These are phyloP conservation scores for Adrianichthys oophorus DNA, from an alignment of 2,797 vertebrate species.

Conservation along the genomic window DNA sequence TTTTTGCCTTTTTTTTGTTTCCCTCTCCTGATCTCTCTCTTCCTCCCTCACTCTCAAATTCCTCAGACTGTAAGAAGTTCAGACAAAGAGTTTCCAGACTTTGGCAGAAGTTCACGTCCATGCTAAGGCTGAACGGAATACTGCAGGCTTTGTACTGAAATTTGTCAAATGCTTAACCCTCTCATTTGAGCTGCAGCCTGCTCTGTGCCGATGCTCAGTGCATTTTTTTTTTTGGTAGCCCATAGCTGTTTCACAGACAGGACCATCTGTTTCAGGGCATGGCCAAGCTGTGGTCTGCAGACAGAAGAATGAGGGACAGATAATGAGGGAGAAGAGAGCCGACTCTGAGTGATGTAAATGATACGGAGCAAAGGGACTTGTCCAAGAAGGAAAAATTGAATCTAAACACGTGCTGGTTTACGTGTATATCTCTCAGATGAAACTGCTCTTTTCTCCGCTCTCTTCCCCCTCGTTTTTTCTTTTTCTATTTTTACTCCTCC, in stretches of 20 bases:
- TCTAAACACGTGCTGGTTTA: conserved; percentile 43
- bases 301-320: conserved; percentile 56
- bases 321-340: conserved; percentile 52
- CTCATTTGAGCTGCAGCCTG: conserved; percentile 64
- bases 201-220: conserved; percentile 55
- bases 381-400: conserved; percentile 24
- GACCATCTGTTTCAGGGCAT: conserved; percentile 67
- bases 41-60: conserved; percentile 61
- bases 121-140: conserved; percentile 71
- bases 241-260: conserved; percentile 53
- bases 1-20: conserved; percentile 14
- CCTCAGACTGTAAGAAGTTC: conserved; percentile 67
- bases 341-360: conserved; percentile 62
- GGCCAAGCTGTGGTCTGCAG: conserved; percentile 60
- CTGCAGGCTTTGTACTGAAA: conserved; percentile 75
- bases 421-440: conserved; percentile 36
- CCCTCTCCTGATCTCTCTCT: conserved; percentile 43
- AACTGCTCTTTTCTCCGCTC: conserved; percentile 11
- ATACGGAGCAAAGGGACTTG: conserved; percentile 49
- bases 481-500: not conserved
- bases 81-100: conserved; percentile 78
- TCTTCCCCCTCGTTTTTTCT: not conserved
- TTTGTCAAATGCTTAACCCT: conserved; percentile 75
- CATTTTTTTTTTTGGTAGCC: conserved; percentile 55
- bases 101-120: conserved; percentile 68